Evolutionary conservation across 2,797 vertebrate genomes (phyloP), one percentile per base, ranked within the genome.

Genomic region (Neosilurus hyrtlii): DNA sequence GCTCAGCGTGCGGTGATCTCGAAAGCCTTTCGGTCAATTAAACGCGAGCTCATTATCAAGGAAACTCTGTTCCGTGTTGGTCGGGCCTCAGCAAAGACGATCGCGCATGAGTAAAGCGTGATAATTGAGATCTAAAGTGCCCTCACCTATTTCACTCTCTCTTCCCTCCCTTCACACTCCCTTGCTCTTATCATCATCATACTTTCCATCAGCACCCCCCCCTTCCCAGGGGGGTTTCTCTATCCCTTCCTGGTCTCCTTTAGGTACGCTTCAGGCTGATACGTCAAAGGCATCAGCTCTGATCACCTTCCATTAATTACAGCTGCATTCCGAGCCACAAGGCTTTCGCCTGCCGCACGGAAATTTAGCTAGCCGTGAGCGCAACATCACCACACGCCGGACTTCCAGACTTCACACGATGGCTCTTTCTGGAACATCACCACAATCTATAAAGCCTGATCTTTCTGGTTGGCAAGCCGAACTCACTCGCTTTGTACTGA

Each of bases 241-340:
- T 75, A 26, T 11, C 20, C 49, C 22, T 54, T 49, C 22, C 4
- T 56, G 49, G 2, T n/a, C 12, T 56, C 59, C 30, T 73, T 11
- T 56, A 81, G 67, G 56, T 37, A 49, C 3, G 52, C 82, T 66
- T 51, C 24, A 75, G 84, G 84, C 35, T 59, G 35, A 16, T 11
- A 14, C 20, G 26, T 75, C 66, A 68, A 82, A 78, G 62, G n/a
- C 77, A 52, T 68, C 66, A 30, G 54, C 10, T 6, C 61, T 74
- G 62, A 74, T 81, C 68, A 81, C 54, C 68, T 30, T 61, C 77
- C 73, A 77, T 85, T 87, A 87, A 87, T 88, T 81, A 84, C 77
- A 49, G 26, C 30, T n/a, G 65, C 52, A 9, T 63, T 63, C 68
- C 9, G 4, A 35, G 43, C n/a, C 24, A 24, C n/a, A 49, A 76